Base-by-base conservation (phyloP, 2,888 invertebrate genomes). In the Keiferia lycopersicella region DNA sequence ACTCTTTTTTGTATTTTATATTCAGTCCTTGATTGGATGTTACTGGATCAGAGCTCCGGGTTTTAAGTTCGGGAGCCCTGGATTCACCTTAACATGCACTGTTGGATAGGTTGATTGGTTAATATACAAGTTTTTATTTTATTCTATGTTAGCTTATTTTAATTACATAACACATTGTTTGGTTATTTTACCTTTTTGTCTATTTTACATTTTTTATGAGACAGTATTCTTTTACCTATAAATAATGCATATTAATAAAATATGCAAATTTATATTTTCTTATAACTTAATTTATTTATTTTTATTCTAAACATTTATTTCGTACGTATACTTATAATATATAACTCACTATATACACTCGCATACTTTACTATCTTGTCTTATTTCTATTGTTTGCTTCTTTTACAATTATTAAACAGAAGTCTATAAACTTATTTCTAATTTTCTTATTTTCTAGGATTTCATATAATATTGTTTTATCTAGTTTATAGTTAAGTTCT, bases 1-100 rank as follows among this genome's bases (percentile, higher is more conserved):
- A 26, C 2, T 4, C 3, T 26, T 26, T 6, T 26, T 2, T 26
- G 2, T 39, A 7, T 39, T 6, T 39, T 39, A 12, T 6, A 12
- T 39, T n/a, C n/a, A 39, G 62, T 61, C 63, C 18, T 20, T 22
- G 7, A 34, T 57, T n/a, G 14, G 14, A 16, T n/a, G n/a, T 11
- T 26, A 2, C 12, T 34, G 30, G 30, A 3, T 11, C 30, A 10
- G 14, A 6, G 57, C n/a, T 39, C 39, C 39, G 39, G 39, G 39
- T 39, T 39, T 39, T 39, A 39, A 39, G 39, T 39, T 7, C 39
- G 39, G 39, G 39, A 39, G 39, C 39, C 39, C 39, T 39, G 39
- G 8, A 39, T 11, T 39, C 39, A 1, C 1, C 39, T 39, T 39
- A 12, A 12, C 12, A 39, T 39, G 12, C 39, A 6, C 1, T 39